phyloP scores from a whole-genome alignment of 2,113 vertebrate genomes.

The Atractosteus spatula region DNA sequence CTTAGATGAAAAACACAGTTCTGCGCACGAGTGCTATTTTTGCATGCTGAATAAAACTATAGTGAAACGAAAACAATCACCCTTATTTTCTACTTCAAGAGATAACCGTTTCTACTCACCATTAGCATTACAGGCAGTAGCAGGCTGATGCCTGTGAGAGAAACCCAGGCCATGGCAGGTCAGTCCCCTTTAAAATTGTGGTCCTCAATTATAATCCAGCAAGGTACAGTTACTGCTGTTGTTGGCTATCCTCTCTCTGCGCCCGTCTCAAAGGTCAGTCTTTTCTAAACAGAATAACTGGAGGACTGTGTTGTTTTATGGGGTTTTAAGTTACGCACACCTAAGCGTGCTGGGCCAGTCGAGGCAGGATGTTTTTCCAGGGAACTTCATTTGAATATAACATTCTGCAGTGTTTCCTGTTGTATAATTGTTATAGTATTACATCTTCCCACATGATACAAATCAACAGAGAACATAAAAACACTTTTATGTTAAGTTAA shows the following conservation, averaged over 20 bases:
- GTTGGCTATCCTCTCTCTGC: too few relatives aligned
- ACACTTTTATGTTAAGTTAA: too few relatives aligned
- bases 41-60: too few relatives aligned
- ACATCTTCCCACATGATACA: too few relatives aligned
- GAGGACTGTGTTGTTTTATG: neutral
- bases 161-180: slow-evolving; percentile 34
- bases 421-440: neutral
- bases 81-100: too few relatives aligned
- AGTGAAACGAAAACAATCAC: too few relatives aligned
- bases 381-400: neutral
- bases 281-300: too few relatives aligned
- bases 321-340: neutral
- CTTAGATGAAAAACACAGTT: too few relatives aligned
- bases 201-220: neutral
- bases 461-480: too few relatives aligned
- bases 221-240: too few relatives aligned
- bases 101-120: slow-evolving; percentile 35
- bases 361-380: neutral
- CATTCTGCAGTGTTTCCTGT: neutral
- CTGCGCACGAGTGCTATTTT: too few relatives aligned
- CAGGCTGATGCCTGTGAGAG: slow-evolving; percentile 8
- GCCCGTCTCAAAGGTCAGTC: too few relatives aligned
- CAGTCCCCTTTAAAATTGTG: neutral
- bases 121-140: slow-evolving; percentile 28
- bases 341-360: neutral